Evolutionary conservation across 2,113 vertebrate genomes (phyloP).

Genomic region (Rutilus rutilus): DNA sequence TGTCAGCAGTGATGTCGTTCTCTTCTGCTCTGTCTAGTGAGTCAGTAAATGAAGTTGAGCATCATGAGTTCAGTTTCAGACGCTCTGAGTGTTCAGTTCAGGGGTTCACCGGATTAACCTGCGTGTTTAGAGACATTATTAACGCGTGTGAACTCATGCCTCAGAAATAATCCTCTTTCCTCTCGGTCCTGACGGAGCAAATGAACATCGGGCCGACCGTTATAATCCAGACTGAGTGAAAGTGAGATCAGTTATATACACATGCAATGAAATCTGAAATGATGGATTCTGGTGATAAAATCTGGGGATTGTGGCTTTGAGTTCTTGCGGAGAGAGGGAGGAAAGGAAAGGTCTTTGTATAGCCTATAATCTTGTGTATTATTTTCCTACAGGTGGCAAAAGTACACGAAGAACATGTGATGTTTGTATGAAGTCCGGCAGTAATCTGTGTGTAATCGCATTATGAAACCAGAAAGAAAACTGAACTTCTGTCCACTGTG

Average conservation of each 20-base stretch:
- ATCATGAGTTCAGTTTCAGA: constrained; percentile 36
- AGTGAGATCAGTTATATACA: background rate
- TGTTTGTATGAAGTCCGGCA: background rate
- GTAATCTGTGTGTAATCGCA: background rate
- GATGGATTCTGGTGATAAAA: background rate
- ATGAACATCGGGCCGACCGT: constrained; percentile 9
- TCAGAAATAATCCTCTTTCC: constrained; percentile 41
- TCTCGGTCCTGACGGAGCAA: background rate
- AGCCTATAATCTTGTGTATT: constrained; percentile 14
- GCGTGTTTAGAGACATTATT: constrained; percentile 41
- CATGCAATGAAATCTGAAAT: background rate
- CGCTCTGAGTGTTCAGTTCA: background rate
- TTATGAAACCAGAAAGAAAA: background rate
- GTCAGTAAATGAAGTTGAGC: constrained; percentile 19
- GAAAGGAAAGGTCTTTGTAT: constrained; percentile 19
- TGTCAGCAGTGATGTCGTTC: background rate
- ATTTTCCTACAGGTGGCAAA: background rate
- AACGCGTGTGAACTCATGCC: constrained; percentile 41
- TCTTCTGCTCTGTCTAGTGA: background rate
- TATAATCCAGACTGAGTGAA: constrained; percentile 11
- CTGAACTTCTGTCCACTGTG: background rate
- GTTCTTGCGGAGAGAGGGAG: background rate
- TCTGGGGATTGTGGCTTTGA: background rate
- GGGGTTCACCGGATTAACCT: constrained; percentile 7
- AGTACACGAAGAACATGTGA: background rate